These are phyloP conservation scores for Microtus richardsoni DNA, from an alignment of 2,113 vertebrate genomes.

Conservation along the genomic window DNA sequence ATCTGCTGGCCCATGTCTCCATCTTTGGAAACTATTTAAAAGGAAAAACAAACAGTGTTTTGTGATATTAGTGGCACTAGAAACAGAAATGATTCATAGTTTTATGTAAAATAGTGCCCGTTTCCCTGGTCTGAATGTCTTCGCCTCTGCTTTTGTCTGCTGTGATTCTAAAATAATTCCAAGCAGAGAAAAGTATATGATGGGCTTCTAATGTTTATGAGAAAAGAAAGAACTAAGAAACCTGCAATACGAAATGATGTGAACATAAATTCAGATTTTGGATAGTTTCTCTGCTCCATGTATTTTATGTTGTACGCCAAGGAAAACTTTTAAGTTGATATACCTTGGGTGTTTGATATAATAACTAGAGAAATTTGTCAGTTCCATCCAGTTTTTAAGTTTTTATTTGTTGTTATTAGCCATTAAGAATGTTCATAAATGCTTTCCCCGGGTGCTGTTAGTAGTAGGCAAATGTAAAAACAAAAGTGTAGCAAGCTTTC, in stretches of 20 bases:
- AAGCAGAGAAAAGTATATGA: neutral
- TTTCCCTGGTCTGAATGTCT: neutral
- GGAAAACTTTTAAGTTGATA: neutral
- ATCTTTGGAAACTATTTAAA: neutral
- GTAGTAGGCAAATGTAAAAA: neutral
- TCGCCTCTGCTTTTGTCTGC: neutral
- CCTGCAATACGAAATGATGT: neutral
- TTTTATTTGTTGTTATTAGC: neutral
- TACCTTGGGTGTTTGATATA: neutral
- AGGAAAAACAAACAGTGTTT: neutral
- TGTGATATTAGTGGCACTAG: neutral
- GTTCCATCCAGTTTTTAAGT: neutral
- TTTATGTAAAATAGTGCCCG: neutral
- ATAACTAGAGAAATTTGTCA: slow-evolving; percentile 11
- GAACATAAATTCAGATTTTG: neutral
- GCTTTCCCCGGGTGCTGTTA: neutral
- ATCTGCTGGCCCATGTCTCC: neutral
- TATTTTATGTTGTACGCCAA: neutral
- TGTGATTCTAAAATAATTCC: neutral
- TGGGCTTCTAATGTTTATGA: neutral
- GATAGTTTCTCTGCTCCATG: neutral
- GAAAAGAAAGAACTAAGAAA: neutral
- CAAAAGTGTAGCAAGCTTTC: neutral
- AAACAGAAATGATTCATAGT: neutral
- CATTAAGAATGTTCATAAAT: neutral